phyloP scores from a whole-genome alignment of 2,113 vertebrate genomes.

The Isichthys henryi region DNA sequence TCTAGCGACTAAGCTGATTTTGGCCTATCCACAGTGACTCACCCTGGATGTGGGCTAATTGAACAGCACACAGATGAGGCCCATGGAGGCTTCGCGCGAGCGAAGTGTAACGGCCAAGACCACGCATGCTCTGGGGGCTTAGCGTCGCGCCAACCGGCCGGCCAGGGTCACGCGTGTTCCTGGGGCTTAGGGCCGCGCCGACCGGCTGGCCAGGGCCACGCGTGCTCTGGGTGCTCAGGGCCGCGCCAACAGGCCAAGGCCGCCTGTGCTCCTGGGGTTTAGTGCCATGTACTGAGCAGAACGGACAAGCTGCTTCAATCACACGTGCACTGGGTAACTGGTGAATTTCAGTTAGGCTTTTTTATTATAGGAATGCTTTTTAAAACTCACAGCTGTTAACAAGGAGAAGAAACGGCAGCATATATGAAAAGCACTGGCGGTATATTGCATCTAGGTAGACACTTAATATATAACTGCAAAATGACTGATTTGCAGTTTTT shows the following conservation, averaged over 20 bases:
- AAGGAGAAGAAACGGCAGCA: neutral
- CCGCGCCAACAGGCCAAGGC: too few relatives aligned
- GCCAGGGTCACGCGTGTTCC: accelerated
- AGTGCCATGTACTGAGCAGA: neutral
- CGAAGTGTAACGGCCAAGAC: neutral
- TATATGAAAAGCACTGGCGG: neutral
- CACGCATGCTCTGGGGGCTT: too few relatives aligned
- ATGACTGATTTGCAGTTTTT: constrained; percentile 4
- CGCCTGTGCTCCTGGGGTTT: too few relatives aligned
- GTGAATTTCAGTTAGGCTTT: neutral
- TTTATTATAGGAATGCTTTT: too few relatives aligned
- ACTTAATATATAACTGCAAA: neutral
- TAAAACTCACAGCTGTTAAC: neutral
- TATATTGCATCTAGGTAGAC: neutral
- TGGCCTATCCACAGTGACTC: neutral
- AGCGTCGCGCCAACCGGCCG: neutral
- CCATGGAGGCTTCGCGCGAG: neutral
- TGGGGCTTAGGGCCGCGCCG: neutral
- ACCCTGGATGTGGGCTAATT: neutral
- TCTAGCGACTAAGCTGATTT: neutral
- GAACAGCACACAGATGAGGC: neutral
- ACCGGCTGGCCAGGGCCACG: too few relatives aligned
- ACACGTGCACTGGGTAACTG: neutral
- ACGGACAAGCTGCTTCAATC: neutral
- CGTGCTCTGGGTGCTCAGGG: accelerated